phyloP scores from a whole-genome alignment of 1,140 invertebrate species.

The Megalonaias nervosa region DNA sequence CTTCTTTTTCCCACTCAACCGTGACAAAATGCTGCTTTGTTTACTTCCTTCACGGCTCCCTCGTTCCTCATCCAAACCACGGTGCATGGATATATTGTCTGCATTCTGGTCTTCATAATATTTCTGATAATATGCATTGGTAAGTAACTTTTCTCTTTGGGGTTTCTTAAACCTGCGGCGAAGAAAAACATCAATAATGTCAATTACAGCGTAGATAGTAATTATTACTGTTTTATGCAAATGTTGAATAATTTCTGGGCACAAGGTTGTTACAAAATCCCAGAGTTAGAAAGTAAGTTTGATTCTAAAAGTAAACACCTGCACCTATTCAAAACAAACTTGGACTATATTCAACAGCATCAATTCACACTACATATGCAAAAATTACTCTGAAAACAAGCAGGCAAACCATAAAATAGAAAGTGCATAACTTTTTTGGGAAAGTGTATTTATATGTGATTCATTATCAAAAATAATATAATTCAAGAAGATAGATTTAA shows the following conservation, averaged over 20 bases:
- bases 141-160: conserved; percentile 52
- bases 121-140: conserved; percentile 49
- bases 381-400: neutral
- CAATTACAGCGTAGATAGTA: too few relatives aligned
- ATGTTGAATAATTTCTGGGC: too few relatives aligned
- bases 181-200: too few relatives aligned
- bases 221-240: too few relatives aligned
- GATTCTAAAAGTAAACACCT: conserved; percentile 15
- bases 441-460: neutral
- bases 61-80: conserved; percentile 49
- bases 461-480: neutral
- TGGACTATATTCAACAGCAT: too few relatives aligned
- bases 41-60: conserved; percentile 39
- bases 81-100: conserved; percentile 58
- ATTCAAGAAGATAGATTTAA: neutral
- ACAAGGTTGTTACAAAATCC: too few relatives aligned
- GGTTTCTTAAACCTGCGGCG: conserved; percentile 54
- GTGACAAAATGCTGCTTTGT: conserved; percentile 56
- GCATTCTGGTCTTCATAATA: conserved; percentile 38
- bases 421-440: neutral
- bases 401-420: neutral
- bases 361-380: too few relatives aligned
- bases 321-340: neutral
- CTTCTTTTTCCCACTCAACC: conserved; percentile 55
- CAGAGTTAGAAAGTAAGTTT: neutral